Evolutionary conservation across 2,888 invertebrate species (phyloP).

Genomic region (Nebria salina): DNA sequence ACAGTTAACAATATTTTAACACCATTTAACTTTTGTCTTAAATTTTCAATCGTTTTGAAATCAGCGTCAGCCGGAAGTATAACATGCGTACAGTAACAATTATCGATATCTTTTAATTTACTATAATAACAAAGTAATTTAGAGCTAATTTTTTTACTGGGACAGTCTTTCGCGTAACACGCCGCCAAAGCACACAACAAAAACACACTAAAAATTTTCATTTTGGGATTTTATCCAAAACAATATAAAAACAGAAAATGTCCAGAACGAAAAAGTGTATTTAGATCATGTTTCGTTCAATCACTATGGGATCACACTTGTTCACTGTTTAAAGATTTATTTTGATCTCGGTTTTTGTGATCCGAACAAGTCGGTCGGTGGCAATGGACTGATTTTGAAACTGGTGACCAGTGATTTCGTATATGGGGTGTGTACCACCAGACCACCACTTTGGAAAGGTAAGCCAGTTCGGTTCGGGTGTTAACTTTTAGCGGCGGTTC

Average conservation of each 20-base stretch:
- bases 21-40: slow-evolving; percentile 64
- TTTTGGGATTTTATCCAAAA: slow-evolving; percentile 11
- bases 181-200: slow-evolving; percentile 47
- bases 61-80: slow-evolving; percentile 57
- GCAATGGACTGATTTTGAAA: slow-evolving; percentile 54
- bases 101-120: slow-evolving; percentile 55
- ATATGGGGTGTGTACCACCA: slow-evolving; percentile 32
- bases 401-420: slow-evolving; percentile 33
- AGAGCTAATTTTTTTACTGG: slow-evolving; percentile 54
- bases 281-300: not conserved
- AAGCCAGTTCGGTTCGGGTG: slow-evolving; percentile 18
- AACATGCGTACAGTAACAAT: slow-evolving; percentile 60
- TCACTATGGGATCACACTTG: not conserved
- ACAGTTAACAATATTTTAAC: slow-evolving; percentile 68
- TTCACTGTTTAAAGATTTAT: slow-evolving; percentile 28
- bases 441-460: slow-evolving; percentile 26
- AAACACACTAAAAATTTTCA: slow-evolving; percentile 48
- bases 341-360: slow-evolving; percentile 51
- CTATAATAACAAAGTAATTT: slow-evolving; percentile 60
- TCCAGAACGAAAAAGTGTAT: not conserved
- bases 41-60: slow-evolving; percentile 61
- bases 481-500: slow-evolving; percentile 4
- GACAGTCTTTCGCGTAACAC: slow-evolving; percentile 53
- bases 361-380: slow-evolving; percentile 53
- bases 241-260: not conserved